These are phyloP conservation scores for Dasyprocta punctata DNA, from an alignment of 2,113 vertebrate genomes.

Conservation along the genomic window DNA sequence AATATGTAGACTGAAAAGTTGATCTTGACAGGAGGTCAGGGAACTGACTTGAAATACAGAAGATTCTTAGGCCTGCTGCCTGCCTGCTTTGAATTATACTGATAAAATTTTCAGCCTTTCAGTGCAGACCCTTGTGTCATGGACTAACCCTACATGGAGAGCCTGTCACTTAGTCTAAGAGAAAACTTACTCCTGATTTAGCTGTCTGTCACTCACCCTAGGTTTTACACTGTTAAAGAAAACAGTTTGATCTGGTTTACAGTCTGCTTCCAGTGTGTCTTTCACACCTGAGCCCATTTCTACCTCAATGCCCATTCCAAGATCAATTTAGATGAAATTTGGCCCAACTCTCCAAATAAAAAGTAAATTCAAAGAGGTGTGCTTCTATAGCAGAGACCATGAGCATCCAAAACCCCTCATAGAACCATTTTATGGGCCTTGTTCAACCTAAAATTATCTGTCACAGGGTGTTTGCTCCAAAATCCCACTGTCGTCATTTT, in stretches of 20 bases:
- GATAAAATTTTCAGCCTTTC: not conserved
- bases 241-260: not conserved
- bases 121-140: not conserved
- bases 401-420: not conserved
- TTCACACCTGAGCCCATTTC: not conserved
- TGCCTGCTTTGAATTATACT: not conserved
- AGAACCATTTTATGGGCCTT: conserved; percentile 6
- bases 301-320: not conserved
- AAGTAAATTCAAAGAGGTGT: not conserved
- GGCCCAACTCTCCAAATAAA: conserved; percentile 1
- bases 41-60: conserved; percentile 6
- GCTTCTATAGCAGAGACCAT: not conserved
- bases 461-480: conserved; percentile 21
- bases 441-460: conserved; percentile 31
- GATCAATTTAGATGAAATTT: conserved; percentile 23
- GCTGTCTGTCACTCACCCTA: not conserved
- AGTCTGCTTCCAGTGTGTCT: not conserved
- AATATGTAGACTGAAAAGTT: not conserved
- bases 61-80: not conserved
- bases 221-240: conserved; percentile 18
- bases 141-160: not conserved
- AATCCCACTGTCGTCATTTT: conserved; percentile 3
- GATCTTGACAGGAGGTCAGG: not conserved
- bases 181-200: conserved; percentile 28
- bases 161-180: conserved; percentile 12